phyloP scores from a whole-genome alignment of 2,888 invertebrate species.

The Leucania comma region DNA sequence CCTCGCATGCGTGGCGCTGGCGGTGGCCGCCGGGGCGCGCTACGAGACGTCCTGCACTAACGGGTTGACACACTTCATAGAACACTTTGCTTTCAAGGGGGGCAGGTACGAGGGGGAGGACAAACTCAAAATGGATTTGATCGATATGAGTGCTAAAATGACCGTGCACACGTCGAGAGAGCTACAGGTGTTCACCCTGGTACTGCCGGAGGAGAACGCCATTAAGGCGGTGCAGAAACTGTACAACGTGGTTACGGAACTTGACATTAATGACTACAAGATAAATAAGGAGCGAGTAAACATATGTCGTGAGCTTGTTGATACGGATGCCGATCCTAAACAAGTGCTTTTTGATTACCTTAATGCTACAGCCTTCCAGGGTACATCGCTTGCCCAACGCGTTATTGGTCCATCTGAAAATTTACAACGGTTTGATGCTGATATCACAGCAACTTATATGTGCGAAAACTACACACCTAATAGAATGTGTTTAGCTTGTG shows the following conservation, averaged over 20 bases:
- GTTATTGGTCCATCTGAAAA: conserved; percentile 93
- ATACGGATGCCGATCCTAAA: conserved; percentile 79
- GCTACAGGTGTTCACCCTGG: conserved; percentile 74
- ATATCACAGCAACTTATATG: conserved; percentile 69
- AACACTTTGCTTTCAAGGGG: conserved; percentile 82
- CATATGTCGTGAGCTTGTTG: conserved; percentile 76
- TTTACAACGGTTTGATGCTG: conserved; percentile 87
- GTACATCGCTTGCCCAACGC: conserved; percentile 81
- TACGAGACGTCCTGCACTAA: conserved; percentile 77
- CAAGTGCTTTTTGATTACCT: conserved; percentile 85
- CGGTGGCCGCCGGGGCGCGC: conserved; percentile 78
- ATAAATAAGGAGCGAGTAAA: conserved; percentile 73
- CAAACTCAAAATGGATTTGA: conserved; percentile 65
- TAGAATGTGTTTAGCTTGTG: conserved; percentile 93
- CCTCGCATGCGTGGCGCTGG: conserved; percentile 74
- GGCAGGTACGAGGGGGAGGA: conserved; percentile 62
- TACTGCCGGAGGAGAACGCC: conserved; percentile 61
- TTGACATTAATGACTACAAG: conserved; percentile 69
- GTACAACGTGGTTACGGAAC: conserved; percentile 70
- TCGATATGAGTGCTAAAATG: conserved; percentile 68
- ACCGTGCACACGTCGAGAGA: conserved; percentile 77
- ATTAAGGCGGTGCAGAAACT: conserved; percentile 66
- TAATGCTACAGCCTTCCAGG: conserved; percentile 87
- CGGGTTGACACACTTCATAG: conserved; percentile 82
- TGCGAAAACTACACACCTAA: conserved; percentile 80